These are phyloP conservation scores for Poecilia latipinna DNA, from an alignment of 2,113 vertebrate species.

Conservation along the genomic window DNA sequence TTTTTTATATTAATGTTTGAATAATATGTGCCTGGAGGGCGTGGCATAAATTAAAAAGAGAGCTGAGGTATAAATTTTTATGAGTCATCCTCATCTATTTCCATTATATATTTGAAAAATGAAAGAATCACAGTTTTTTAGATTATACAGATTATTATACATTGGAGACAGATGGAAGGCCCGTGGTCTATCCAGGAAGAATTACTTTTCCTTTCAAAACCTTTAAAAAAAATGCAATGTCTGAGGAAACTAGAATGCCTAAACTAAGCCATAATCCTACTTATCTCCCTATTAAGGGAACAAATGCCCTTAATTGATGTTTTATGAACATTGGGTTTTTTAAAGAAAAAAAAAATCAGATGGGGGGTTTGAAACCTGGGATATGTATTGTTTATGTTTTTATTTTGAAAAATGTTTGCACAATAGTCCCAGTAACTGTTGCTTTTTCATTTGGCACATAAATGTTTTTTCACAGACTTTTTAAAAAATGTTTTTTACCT, in stretches of 20 bases:
- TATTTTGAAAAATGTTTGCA: neutral
- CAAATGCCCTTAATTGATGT: neutral
- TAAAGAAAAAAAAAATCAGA: neutral
- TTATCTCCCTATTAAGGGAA: neutral
- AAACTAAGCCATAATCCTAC: neutral
- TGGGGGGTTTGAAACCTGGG: neutral
- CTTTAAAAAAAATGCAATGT: conserved; percentile 11
- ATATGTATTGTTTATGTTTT: too few species aligned
- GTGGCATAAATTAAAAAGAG: conserved; percentile 93
- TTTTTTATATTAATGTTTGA: conserved; percentile 99
- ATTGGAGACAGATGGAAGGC: conserved; percentile 61
- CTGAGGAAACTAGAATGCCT: conserved; percentile 2
- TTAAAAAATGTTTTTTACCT: neutral
- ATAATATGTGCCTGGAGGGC: conserved; percentile 96
- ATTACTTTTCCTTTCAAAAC: conserved; percentile 26
- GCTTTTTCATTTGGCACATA: neutral
- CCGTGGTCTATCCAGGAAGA: conserved; percentile 41
- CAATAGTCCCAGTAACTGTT: neutral
- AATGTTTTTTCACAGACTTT: neutral
- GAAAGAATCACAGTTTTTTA: conserved; percentile 88
- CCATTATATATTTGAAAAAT: conserved; percentile 95
- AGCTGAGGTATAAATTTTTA: conserved; percentile 98
- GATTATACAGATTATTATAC: conserved; percentile 62
- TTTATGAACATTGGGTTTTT: neutral
- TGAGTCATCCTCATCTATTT: conserved; percentile 94